These are phyloP conservation scores for Hydrotaea cyrtoneurina DNA, from an alignment of 2,888 invertebrate genomes.

Conservation along the genomic window DNA sequence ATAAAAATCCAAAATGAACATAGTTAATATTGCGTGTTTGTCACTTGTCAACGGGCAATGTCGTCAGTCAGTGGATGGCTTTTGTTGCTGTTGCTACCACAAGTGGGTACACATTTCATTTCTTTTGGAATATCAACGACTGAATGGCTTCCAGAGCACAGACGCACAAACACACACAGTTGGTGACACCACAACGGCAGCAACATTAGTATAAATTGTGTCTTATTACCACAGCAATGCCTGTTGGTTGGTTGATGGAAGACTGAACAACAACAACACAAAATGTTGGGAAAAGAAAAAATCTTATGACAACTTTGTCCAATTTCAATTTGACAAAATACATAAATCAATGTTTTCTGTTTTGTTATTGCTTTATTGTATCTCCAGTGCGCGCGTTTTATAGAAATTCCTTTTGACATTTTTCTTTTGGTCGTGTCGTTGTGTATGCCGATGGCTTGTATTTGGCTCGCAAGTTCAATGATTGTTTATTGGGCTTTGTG, in stretches of 20 bases:
- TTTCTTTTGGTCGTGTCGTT: background rate
- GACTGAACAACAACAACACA: background rate
- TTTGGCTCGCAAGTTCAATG: constrained; percentile 30
- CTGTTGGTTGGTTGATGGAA: background rate
- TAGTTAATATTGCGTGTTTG: constrained; percentile 67
- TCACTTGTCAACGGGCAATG: constrained; percentile 66
- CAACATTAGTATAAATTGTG: constrained; percentile 58
- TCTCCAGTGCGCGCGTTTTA: constrained; percentile 40
- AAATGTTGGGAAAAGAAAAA: background rate
- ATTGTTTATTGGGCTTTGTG: constrained; percentile 40
- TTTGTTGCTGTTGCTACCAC: background rate
- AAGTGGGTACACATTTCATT: constrained; percentile 12
- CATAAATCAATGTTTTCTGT: constrained; percentile 71
- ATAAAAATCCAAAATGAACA: constrained; percentile 62
- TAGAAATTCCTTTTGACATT: constrained; percentile 43
- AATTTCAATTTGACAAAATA: constrained; percentile 72
- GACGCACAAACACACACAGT: background rate
- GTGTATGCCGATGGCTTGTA: background rate
- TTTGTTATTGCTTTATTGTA: constrained; percentile 61
- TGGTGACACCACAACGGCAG: background rate
- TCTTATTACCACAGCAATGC: constrained; percentile 35
- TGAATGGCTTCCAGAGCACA: background rate
- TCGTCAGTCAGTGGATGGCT: constrained; percentile 55
- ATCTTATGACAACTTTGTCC: constrained; percentile 72
- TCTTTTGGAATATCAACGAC: background rate